Evolutionary conservation across 92 coral and sea anemone species (phyloP), one percentile per base, ranked within the genome.

Genomic region (Anthopleura xanthogrammica): DNA sequence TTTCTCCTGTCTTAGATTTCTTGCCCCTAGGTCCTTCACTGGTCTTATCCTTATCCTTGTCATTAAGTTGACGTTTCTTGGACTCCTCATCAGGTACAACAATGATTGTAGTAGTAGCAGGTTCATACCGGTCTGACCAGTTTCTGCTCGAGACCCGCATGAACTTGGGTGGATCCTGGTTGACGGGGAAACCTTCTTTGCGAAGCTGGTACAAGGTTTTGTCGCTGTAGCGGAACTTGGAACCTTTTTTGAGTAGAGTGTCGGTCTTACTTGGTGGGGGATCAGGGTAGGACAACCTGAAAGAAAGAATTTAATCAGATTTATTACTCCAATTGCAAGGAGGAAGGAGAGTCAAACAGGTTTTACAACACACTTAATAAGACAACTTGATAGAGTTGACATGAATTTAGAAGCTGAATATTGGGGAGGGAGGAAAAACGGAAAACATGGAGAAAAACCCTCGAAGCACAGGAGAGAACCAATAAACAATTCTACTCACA

Each of bases 201-300:
- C 97, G 98, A 36, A 96, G 90, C 77, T 96, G 99, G 54, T 87
- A 92, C 76, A 96, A 87, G 41, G 99, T 96, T 22, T 96, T 90
- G 42, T 96, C 99, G 70, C 99, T 96, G 92, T 96, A 96, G 60
- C 99, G 98, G 92, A 94, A 94, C 84, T 92, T 94, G 66, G 98
- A 94, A 3, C 98, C 95, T 46, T 92, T 91, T 80, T 89, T 92
- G 57, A 95, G 92, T 24, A 95, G 90, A 40, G 97, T 90, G 78
- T 90, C 95, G 12, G 94, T 92, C 54, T 91, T 91, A 39, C 83
- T 48, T 58, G 98, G 98, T 17, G 98, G 98, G 16, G 98, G 94
- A 48, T 96, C 99, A n/a, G 99, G 92, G 71, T 90, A 95, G 9
- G 96, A 89, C 52, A 96, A 86, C 83, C 94, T 85, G 80, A 3